phyloP scores from a whole-genome alignment of 1,140 invertebrate species.

The Trissolcus basalis region DNA sequence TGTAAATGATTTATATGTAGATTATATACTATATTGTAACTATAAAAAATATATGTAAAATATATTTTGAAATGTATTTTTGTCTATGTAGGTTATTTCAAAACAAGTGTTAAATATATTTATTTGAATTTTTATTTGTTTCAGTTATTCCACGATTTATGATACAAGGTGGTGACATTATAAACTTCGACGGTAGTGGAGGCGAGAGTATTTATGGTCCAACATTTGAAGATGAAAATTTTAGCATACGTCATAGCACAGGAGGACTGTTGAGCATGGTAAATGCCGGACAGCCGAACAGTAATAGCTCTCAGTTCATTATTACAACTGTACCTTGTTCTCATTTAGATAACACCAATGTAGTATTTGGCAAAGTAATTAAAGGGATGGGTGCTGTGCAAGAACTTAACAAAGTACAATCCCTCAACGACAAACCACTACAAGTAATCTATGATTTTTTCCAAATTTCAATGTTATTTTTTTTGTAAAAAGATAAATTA shows the following conservation, averaged over 20 bases:
- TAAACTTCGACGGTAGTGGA: constrained; percentile 87
- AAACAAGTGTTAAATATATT: constrained; percentile 21
- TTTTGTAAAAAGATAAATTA: too few species aligned
- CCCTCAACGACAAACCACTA: constrained; percentile 77
- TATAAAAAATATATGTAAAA: too few species aligned
- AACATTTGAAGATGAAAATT: constrained; percentile 94
- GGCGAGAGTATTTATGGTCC: constrained; percentile 96
- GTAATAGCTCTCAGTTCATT: constrained; percentile 97
- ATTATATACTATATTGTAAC: too few species aligned
- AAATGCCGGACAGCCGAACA: constrained; percentile 88
- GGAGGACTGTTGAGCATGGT: constrained; percentile 91
- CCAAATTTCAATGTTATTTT: too few species aligned
- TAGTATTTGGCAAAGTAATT: constrained; percentile 90
- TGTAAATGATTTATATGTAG: too few species aligned
- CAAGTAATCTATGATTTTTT: constrained; percentile 75
- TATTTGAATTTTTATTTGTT: constrained; percentile 62
- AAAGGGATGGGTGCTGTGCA: constrained; percentile 82
- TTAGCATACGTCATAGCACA: constrained; percentile 80
- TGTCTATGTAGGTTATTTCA: too few species aligned
- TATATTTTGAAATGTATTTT: too few species aligned
- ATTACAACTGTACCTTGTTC: constrained; percentile 89
- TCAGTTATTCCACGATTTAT: constrained; percentile 85
- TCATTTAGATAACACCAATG: constrained; percentile 92
- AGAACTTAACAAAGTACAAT: constrained; percentile 80
- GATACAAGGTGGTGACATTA: constrained; percentile 90